phyloP scores from a whole-genome alignment of 2,113 vertebrate genomes.

The Hypomesus transpacificus region DNA sequence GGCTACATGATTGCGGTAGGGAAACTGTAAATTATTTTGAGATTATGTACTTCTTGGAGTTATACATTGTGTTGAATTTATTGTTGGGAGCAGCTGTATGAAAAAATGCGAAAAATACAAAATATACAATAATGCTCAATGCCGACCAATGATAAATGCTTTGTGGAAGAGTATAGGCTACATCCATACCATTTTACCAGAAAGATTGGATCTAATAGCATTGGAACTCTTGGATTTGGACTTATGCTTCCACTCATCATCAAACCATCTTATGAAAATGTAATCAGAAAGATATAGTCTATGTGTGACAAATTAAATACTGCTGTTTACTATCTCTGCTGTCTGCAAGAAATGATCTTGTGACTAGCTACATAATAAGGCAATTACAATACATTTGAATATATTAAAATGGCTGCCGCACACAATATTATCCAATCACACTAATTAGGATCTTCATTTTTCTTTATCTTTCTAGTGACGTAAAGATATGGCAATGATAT shows the following conservation, averaged over 20 bases:
- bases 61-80: conserved; percentile 58
- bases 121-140: conserved; percentile 47
- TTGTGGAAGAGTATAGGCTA: conserved; percentile 23
- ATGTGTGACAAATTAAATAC: conserved; percentile 31
- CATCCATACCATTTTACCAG: too few relatives aligned
- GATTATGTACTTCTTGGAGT: conserved; percentile 61
- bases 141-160: conserved; percentile 35
- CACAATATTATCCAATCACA: not conserved
- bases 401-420: too few relatives aligned
- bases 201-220: conserved; percentile 26
- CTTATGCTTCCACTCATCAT: conserved; percentile 23
- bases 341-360: conserved; percentile 38
- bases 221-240: conserved; percentile 10
- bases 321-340: conserved; percentile 19
- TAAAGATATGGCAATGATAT: not conserved
- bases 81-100: conserved; percentile 27
- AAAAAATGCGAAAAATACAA: conserved; percentile 25
- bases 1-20: conserved; percentile 51
- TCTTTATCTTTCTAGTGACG: conserved; percentile 29
- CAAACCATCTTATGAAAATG: conserved; percentile 19
- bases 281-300: conserved; percentile 30
- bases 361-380: conserved; percentile 24
- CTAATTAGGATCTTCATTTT: not conserved
- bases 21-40: conserved; percentile 69
- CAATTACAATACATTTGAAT: conserved; percentile 32